Evolutionary conservation across 2,888 invertebrate genomes (phyloP), one percentile per base, ranked within the genome.

Genomic region (Phengaris alcon): DNA sequence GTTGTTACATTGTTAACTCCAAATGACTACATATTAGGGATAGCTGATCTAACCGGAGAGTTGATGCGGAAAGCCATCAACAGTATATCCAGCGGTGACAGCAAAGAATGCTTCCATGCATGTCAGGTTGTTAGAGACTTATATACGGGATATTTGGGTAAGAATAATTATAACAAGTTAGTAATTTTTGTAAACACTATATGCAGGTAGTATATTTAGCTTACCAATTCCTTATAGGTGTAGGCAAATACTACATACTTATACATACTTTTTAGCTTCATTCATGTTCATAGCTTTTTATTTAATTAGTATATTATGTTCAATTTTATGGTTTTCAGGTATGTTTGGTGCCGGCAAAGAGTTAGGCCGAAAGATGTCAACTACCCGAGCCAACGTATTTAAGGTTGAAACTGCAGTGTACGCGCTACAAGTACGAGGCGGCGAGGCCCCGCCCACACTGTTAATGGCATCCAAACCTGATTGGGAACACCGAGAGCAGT

Each of bases 31-130:
- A 93, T 98, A 84, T 88, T 98, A 64, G 98, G 98, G 0, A 87
- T 98, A 55, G 96, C 96, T 0, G 98, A 98, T 89, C 93, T 98
- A 51, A 97, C 97, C 0, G 98, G 98, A 0, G 98, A 98, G 87
- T 86, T 98, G 68, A 98, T 98, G 98, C 94, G 98, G 74, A 95
- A 96, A 80, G 97, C 97, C 75, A 97, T 98, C 8, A 97, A 97
- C 84, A 96, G 96, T 81, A 94, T 98, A 76, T 95, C 97, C 0
- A 94, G 95, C 77, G 97, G 97, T 0, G 96, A 97, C 79, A 94
- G 95, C 13, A 94, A 95, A 3, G 95, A 95, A 70, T 97, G 97
- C 84, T 95, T 95, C 83, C 93, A 95, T 75, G 95, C 95, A 1
- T 97, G 97, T 83, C 94, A 94, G 77, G 95, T 96, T 80, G 94